Conservation (phyloP, 2,113 vertebrate species). For the Numida meleagris region DNA sequence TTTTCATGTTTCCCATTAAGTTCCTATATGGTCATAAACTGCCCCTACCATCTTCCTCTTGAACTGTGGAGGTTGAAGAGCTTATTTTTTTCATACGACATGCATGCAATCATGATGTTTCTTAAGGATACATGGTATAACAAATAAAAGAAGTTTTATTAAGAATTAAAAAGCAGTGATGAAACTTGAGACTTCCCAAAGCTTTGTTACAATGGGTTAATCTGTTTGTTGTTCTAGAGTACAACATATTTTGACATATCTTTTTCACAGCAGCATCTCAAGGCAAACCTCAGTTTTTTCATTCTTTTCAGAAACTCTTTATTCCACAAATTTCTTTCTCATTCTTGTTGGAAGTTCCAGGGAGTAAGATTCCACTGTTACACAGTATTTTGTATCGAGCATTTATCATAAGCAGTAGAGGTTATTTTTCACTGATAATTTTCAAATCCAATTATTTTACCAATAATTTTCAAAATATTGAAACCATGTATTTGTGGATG, state of each 20-base stretch:
- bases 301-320: neutral
- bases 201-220: neutral
- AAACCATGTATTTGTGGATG: neutral
- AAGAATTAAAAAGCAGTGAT: neutral
- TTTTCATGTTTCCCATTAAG: neutral
- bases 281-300: neutral
- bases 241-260: neutral
- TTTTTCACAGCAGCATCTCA: neutral
- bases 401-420: neutral
- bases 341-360: neutral
- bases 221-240: neutral
- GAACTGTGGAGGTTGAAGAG: neutral
- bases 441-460: neutral
- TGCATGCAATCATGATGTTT: neutral
- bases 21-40: neutral
- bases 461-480: fast-evolving
- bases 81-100: neutral
- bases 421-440: neutral
- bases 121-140: neutral
- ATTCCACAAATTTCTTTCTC: neutral
- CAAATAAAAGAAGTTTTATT: constrained; percentile 35
- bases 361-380: neutral
- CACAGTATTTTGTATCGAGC: neutral
- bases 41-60: neutral
- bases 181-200: neutral